A percentile compares a stretch with the other conserved stretches of the same genome.
These are phyloP conservation scores for Salvelinus namaycush DNA, from an alignment of 2,113 vertebrate species.

Conservation along the genomic window DNA sequence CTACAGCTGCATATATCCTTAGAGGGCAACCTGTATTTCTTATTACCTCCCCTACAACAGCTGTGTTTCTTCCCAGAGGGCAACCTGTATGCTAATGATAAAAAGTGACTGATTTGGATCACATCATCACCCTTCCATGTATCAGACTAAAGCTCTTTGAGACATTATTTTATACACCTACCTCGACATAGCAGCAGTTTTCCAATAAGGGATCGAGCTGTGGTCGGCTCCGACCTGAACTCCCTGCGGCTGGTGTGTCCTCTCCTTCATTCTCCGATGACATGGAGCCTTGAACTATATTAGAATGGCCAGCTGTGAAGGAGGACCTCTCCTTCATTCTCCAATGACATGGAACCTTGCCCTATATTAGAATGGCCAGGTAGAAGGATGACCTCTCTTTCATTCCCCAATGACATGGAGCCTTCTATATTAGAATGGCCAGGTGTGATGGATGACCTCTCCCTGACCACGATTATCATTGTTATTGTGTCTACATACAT, in stretches of 20 bases:
- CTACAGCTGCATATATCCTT: too few species aligned
- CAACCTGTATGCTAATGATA: neutral
- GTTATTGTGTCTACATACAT: too few species aligned
- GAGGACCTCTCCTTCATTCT: too few species aligned
- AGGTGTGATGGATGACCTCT: neutral
- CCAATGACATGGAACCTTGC: too few species aligned
- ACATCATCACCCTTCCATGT: neutral
- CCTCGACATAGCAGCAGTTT: too few species aligned
- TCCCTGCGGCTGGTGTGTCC: neutral
- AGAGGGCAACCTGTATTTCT: too few species aligned
- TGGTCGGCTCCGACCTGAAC: neutral
- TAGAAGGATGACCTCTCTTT: neutral
- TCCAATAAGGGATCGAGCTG: neutral
- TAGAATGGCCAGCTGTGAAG: too few species aligned
- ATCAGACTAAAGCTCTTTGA: neutral
- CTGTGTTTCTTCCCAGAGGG: neutral
- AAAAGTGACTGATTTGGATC: neutral
- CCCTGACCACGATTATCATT: neutral
- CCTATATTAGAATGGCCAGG: neutral
- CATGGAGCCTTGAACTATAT: too few species aligned
- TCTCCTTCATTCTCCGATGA: too few species aligned
- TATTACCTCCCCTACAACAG: neutral
- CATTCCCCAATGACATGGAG: neutral
- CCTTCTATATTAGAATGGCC: neutral
- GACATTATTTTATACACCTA: neutral